Base-by-base conservation (phyloP, 2,113 vertebrate species). In the Acrocephalus kingi region DNA sequence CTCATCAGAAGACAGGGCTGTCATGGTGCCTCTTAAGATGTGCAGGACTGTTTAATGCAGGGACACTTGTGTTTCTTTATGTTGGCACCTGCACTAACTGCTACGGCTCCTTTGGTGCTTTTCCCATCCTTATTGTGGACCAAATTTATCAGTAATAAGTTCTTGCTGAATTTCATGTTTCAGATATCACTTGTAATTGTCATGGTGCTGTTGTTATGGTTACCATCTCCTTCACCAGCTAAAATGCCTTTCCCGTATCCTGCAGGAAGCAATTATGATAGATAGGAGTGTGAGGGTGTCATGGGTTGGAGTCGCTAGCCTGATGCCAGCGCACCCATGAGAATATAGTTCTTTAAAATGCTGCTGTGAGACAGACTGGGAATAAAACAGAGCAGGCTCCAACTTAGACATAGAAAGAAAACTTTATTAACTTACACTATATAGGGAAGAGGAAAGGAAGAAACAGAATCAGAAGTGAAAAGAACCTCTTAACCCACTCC, bases 201-300 rank as follows among this genome's bases (percentile, higher is more conserved):
- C 90, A 92, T 93, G 79, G 94, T 90, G 85, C 85, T 88, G 93
- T 96, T 92, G 91, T 90, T 90, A 95, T 88, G 92, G 94, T 93
- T 88, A 95, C 94, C 51, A 48, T 64, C 63, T 88, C 72, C 67
- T 84, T 93, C 75, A 33, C 35, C 39, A 33, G 82, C 75, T 92
- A 37, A 64, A 83, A 77, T 13, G 31, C 76, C 68, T 94, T 85
- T 86, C 74, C 87, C 83, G 43, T 74, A 62, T 94, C 46, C 83
- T 71, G 83, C 73, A 81, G 94, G 94, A 94, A 89, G 52, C 61
- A 67, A 15, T 93, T 48, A 72, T 46, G 85, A 49, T 74, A 62
- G 69, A 43, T 67, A 55, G 39, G 5, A 61, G n/a, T 56, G 67
- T 7, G 31, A 69, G 68, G 37, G 37, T 39, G 37, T 39, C 37